Evolutionary conservation across 2,888 invertebrate genomes (phyloP), one percentile per base, ranked within the genome.

Genomic region (Coleophora deauratella): DNA sequence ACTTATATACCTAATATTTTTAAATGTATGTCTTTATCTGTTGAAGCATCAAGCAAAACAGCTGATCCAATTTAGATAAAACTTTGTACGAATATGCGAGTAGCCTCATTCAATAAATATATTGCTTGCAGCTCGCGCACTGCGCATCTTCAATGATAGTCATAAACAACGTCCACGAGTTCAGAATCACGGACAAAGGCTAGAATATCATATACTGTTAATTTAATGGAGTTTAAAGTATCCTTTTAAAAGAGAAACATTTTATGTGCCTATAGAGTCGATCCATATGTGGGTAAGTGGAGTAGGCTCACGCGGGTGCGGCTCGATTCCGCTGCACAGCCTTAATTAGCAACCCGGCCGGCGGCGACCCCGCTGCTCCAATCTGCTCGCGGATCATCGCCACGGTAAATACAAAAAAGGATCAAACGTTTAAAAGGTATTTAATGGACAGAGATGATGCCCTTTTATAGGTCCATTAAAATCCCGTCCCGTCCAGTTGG

Each of bases 351-450:
- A 55, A 62, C 57, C 54, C 59, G 60, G 54, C 46, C 47, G 47
- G 55, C 54, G 31, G 9, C 57, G 62, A 57, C 54, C 60, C 61
- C 54, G 45, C 48, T 48, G 56, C 54, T 62, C 68, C 68, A 73
- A 78, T 78, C 73, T 72, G 74, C 60, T 66, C 71, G 68, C 63
- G 65, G 75, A 75, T 79, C 72, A 79, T 75, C 72, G 67, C 72
- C 47, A 74, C 57, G 57, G 74, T 69, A 80, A 81, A 84, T 77
- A 77, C 72, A 80, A 81, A 84, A 80, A 82, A 76, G 81, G 85
- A 85, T 85, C 85, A 84, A 85, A 84, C 82, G 76, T 77, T 84
- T 84, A 78, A 80, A 84, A 81, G 75, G 77, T 82, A 82, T 84
- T 80, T 82, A 82, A 84, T 84, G 82, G 80, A 81, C 73, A 74